Percentiles rank a stretch among this genome's conserved stretches.
phyloP scores from a whole-genome alignment of 2,797 vertebrate genomes.

The Mus minutoides region DNA sequence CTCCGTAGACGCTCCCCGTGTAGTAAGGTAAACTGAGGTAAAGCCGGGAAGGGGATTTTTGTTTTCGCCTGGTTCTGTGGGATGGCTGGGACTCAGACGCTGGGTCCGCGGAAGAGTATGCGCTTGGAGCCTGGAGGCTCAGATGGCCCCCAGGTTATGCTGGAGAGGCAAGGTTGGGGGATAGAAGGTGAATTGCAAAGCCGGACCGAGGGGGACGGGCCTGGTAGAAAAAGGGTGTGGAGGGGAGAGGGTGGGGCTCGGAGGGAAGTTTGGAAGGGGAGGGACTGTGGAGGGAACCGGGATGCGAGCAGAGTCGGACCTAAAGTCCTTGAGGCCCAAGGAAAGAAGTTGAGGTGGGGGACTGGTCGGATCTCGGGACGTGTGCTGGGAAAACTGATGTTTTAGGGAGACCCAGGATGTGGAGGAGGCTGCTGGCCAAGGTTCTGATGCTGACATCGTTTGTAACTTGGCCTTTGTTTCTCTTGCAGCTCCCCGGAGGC shows the following conservation, averaged over 20 bases:
- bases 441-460: not conserved
- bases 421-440: not conserved
- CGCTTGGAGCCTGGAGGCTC: not conserved
- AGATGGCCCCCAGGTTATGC: not conserved
- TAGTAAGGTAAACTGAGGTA: slow-evolving; percentile 68
- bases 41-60: not conserved
- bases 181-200: not conserved
- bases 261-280: not conserved
- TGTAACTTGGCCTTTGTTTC: slow-evolving; percentile 55
- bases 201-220: not conserved
- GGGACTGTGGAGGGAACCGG: not conserved
- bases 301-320: not conserved
- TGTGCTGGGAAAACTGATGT: not conserved
- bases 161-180: slow-evolving; percentile 50
- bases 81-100: not conserved
- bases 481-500: slow-evolving; percentile 42
- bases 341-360: not conserved
- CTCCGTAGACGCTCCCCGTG: not conserved
- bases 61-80: not conserved
- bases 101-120: not conserved
- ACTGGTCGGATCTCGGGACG: not conserved
- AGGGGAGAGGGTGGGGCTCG: not conserved
- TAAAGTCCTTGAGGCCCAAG: not conserved
- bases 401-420: not conserved
- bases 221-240: no score